Evolutionary conservation across 2,113 vertebrate genomes (phyloP), one percentile per base, ranked within the genome.

Genomic region (Strigops habroptila): DNA sequence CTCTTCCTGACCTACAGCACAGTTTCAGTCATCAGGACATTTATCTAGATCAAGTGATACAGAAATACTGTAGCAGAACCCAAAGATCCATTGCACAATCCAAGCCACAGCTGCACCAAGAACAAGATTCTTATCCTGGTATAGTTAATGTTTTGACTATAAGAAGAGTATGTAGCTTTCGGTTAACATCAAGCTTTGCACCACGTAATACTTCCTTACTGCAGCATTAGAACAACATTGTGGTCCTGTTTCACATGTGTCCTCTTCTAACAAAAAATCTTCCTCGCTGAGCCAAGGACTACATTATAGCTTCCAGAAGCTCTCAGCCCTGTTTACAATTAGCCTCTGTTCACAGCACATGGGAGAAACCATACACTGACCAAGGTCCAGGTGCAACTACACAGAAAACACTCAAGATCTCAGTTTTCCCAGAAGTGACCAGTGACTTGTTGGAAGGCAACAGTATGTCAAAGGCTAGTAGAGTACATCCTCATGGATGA

Each of bases 201-300:
- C 27, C 28, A 12, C 1, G 3, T 6, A 60, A 35, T 4, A 52
- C 16, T 52, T 88, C 75, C 79, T 85, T 10, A 48, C 33, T n/a
- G 49, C 46, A 57, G 27, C 3, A 3, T 9, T 28, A 57, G 67
- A 88, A 22, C 48, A 88, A 31, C 0, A 0, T n/a, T 39, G 33
- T 0, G 0, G 25, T 57, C 75, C 43, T 2, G 2, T 23, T 68
- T 41, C 86, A 84, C 27, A 13, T 0, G 0, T 8, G 12, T 25
- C 33, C n/a, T 59, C 74, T 39, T 89, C 37, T 12, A 64, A 81
- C 6, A 57, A 69, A 67, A 48, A 17, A 28, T 1, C 33, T 2
- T 28, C 44, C 21, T 68, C 31, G 22, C 17, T 35, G 18, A 69
- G 53, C n/a, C 25, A 43, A 94, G 65, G 27, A 57, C 55, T 73